Evolutionary conservation across 2,113 vertebrate species (phyloP).

Genomic region (Myanophis thanlyinensis): DNA sequence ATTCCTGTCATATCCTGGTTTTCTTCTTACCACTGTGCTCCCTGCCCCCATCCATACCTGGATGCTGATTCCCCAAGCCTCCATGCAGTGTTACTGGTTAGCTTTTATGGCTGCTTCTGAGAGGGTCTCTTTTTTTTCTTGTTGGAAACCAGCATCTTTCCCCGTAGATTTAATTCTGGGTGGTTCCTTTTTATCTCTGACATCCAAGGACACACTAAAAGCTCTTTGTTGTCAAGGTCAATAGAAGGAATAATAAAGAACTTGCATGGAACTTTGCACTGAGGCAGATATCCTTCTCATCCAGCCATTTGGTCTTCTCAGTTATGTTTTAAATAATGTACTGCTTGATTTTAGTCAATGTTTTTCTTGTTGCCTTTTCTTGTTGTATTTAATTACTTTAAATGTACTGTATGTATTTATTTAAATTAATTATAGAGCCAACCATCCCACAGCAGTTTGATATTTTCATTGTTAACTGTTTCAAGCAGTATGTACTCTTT

Average conservation of each 20-base stretch:
- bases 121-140: not conserved
- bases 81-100: not conserved
- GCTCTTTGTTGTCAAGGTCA: not conserved
- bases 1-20: too few species aligned
- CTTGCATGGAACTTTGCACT: too few species aligned
- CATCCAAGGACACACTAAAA: not conserved
- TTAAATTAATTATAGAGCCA: not conserved
- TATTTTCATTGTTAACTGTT: not conserved
- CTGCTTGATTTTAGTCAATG: not conserved
- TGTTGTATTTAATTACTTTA: not conserved
- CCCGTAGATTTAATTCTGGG: not conserved
- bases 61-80: not conserved
- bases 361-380: not conserved
- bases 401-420: not conserved
- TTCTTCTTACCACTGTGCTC: too few species aligned
- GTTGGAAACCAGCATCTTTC: not conserved
- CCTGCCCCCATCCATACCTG: not conserved
- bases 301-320: not conserved
- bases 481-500: not conserved
- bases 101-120: not conserved
- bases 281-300: not conserved
- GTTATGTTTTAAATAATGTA: not conserved
- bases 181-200: not conserved
- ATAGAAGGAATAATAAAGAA: not conserved
- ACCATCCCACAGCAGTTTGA: not conserved